Percentiles rank a stretch among this genome's conserved stretches.
phyloP scores from a whole-genome alignment of 2,888 invertebrate genomes.

The Hedychridium roseum region DNA sequence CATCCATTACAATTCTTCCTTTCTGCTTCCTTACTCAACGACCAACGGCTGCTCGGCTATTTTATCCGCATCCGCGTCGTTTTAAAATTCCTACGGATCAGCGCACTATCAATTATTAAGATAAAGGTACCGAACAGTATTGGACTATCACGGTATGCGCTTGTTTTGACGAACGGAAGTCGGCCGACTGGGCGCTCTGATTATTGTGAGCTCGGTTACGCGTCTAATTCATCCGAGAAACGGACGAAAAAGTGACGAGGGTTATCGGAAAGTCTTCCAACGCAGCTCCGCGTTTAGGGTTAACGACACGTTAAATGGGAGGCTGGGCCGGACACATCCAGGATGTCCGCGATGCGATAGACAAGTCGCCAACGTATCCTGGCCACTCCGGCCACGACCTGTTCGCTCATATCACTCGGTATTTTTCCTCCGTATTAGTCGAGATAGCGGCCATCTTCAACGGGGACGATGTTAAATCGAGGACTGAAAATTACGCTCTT shows the following conservation, averaged over 20 bases:
- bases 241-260: too few relatives aligned
- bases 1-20: background rate
- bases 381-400: conserved; percentile 24
- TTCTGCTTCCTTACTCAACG: background rate
- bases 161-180: too few relatives aligned
- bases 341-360: conserved; percentile 50
- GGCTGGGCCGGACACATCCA: conserved; percentile 34
- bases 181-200: too few relatives aligned
- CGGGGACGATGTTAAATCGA: too few relatives aligned
- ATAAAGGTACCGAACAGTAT: too few relatives aligned
- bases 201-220: too few relatives aligned
- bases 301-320: conserved; percentile 40
- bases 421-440: conserved; percentile 15
- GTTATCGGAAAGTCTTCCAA: conserved; percentile 32
- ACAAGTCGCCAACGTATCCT: conserved; percentile 41
- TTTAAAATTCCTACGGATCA: too few relatives aligned
- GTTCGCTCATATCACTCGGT: conserved; percentile 22
- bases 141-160: too few relatives aligned
- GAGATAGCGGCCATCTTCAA: background rate
- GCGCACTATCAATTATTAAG: too few relatives aligned
- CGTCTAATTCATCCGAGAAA: too few relatives aligned
- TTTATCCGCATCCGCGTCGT: too few relatives aligned
- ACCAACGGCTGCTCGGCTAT: background rate
- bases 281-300: conserved; percentile 35
- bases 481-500: conserved; percentile 9